Percentiles rank a stretch among this genome's conserved stretches.
Evolutionary conservation across 2,113 vertebrate genomes (phyloP).

Genomic region (Parus major): DNA sequence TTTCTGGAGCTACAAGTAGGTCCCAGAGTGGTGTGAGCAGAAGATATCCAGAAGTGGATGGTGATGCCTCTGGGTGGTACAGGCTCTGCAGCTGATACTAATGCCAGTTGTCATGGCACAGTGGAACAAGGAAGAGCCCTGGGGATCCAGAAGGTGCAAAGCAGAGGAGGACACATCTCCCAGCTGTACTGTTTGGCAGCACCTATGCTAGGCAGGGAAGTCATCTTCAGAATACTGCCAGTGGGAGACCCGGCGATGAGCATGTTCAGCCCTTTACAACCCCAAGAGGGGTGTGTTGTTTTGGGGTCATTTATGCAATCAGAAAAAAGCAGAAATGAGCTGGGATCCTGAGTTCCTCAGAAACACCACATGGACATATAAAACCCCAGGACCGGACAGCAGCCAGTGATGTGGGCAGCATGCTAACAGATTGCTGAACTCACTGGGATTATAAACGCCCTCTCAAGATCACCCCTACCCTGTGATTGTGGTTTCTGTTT

Average conservation of each 20-base stretch:
- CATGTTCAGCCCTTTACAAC: background rate
- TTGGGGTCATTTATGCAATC: background rate
- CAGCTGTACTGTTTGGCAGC: background rate
- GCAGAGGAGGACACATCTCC: background rate
- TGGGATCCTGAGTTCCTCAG: background rate
- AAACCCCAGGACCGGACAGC: background rate
- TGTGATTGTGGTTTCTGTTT: background rate
- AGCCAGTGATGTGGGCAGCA: accelerated
- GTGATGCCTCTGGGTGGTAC: background rate
- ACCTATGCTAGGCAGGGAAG: background rate
- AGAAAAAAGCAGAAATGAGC: background rate
- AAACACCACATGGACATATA: background rate
- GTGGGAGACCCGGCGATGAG: accelerated
- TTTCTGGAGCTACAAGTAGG: background rate
- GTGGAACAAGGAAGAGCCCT: background rate
- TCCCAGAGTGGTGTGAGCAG: background rate
- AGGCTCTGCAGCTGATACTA: background rate
- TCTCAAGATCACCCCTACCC: background rate
- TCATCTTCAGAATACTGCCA: background rate
- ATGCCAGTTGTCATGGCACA: background rate
- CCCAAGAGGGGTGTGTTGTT: accelerated
- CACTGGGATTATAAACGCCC: accelerated
- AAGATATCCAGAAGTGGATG: background rate
- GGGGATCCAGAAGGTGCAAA: background rate
- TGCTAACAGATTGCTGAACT: background rate